Percentiles rank a stretch among this genome's conserved stretches.
Evolutionary conservation across 2,888 invertebrate species (phyloP).

Genomic region (Dione juno): DNA sequence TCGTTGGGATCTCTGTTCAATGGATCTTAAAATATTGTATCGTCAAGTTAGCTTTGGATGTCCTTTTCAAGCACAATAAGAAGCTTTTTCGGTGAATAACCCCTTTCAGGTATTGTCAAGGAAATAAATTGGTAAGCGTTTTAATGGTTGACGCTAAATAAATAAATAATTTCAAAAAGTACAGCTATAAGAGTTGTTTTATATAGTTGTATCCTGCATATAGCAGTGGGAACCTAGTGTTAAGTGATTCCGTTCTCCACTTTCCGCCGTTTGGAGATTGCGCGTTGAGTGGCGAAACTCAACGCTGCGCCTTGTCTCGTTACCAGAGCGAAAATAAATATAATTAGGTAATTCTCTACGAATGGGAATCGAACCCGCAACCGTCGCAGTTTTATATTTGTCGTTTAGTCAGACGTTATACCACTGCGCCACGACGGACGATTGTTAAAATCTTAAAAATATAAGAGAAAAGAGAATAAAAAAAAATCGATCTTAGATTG

Average conservation of each 20-base stretch:
- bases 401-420: too few relatives aligned
- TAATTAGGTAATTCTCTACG: too few relatives aligned
- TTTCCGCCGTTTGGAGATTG: neutral
- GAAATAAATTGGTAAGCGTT: slow-evolving; percentile 7
- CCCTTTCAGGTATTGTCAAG: slow-evolving; percentile 30
- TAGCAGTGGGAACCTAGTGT: neutral
- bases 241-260: neutral
- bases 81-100: slow-evolving; percentile 36
- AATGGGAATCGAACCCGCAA: neutral
- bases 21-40: slow-evolving; percentile 47
- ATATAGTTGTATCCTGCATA: neutral
- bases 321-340: too few relatives aligned
- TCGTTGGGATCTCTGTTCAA: slow-evolving; percentile 46
- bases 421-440: too few relatives aligned
- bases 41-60: slow-evolving; percentile 34
- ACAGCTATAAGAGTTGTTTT: neutral
- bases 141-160: neutral
- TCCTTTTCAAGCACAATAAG: slow-evolving; percentile 39
- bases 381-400: too few relatives aligned
- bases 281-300: neutral
- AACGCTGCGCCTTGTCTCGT: too few relatives aligned
- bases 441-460: too few relatives aligned
- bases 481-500: neutral
- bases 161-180: neutral
- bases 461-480: too few relatives aligned